Evolutionary conservation across 2,797 vertebrate species (phyloP).

Genomic region (Mormyrops attenuatus): DNA sequence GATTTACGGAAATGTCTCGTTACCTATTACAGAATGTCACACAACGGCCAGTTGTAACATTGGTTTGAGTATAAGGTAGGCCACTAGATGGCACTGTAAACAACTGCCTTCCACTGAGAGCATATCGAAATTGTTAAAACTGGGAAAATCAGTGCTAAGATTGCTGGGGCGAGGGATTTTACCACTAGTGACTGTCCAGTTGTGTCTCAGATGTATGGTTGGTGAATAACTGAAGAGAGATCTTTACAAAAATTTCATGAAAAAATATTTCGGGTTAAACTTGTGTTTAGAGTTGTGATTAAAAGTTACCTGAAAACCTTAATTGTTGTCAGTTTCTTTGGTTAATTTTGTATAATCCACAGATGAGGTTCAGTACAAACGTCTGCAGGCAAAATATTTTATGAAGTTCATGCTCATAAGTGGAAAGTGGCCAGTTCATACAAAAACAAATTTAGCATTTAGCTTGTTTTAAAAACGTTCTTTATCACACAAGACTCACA

Average conservation of each 20-base stretch:
- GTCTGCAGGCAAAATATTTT: neutral
- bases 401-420: neutral
- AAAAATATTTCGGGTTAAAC: constrained; percentile 19
- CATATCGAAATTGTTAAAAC: neutral
- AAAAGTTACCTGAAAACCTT: constrained; percentile 29
- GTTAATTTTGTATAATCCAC: neutral
- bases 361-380: neutral
- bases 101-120: neutral
- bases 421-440: neutral
- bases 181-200: neutral
- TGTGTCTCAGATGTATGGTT: neutral
- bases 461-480: neutral
- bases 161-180: neutral
- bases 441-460: neutral
- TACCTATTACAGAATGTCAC: neutral
- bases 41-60: neutral
- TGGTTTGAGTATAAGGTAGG: neutral
- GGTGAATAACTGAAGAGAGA: neutral
- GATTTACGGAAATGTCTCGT: neutral
- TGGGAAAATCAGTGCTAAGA: neutral
- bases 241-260: constrained; percentile 20
- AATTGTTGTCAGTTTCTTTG: constrained; percentile 15
- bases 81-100: constrained; percentile 17
- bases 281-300: constrained; percentile 25
- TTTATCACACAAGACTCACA: neutral